Conservation (phyloP, 2,888 invertebrate genomes). For the Podotricha telesiphe region DNA sequence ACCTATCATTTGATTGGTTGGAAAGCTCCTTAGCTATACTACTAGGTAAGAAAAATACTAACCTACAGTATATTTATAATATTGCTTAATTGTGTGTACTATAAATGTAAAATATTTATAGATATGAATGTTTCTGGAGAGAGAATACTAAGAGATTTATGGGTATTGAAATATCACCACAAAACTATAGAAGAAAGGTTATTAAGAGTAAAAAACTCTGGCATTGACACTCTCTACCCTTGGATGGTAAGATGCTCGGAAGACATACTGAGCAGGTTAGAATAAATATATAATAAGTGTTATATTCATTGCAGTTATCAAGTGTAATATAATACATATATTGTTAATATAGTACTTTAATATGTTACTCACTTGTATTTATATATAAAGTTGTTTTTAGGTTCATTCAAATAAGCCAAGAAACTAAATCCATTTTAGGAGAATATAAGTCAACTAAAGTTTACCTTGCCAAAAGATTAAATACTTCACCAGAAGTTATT, state of each 20-base stretch:
- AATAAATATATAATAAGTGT: background rate
- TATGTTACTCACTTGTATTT: background rate
- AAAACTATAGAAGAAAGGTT: conserved; percentile 80
- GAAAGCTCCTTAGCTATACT: conserved; percentile 78
- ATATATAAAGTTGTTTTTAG: conserved; percentile 52
- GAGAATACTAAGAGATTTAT: conserved; percentile 84
- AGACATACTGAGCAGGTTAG: conserved; percentile 80
- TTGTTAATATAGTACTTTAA: background rate
- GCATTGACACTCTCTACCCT: conserved; percentile 81
- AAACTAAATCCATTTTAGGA: conserved; percentile 78
- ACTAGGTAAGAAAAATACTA: conserved; percentile 61
- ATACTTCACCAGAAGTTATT: conserved; percentile 71
- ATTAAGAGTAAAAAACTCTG: conserved; percentile 73
- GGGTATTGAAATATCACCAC: conserved; percentile 85
- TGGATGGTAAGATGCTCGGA: conserved; percentile 87
- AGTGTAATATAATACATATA: background rate
- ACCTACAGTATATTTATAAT: background rate
- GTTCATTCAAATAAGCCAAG: conserved; percentile 64
- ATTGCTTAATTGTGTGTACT: background rate
- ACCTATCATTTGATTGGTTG: conserved; percentile 81
- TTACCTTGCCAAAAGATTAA: conserved; percentile 81
- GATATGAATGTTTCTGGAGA: conserved; percentile 81
- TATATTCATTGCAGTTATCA: background rate
- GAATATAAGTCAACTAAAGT: conserved; percentile 74
- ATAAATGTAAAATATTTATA: conserved; percentile 42